Evolutionary conservation across 2,113 vertebrate genomes (phyloP).

Genomic region (Ictalurus punctatus): DNA sequence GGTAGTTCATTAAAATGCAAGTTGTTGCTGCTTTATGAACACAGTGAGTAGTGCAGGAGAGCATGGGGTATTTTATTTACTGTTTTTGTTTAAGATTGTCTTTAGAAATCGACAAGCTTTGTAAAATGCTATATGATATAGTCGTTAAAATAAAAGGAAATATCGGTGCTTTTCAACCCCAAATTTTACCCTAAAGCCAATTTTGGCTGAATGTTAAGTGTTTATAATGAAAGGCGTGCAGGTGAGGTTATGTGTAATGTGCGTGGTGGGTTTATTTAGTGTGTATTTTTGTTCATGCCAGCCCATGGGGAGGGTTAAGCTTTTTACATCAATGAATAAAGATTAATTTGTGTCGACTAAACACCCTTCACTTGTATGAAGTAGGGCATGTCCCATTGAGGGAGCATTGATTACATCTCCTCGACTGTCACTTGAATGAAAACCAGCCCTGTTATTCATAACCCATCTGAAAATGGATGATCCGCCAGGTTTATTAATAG

Average conservation of each 20-base stretch:
- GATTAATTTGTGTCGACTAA: conserved; percentile 35
- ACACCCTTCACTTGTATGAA: conserved; percentile 39
- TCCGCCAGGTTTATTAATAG: conserved; percentile 52
- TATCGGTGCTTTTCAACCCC: neutral
- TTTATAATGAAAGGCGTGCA: neutral
- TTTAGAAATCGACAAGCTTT: neutral
- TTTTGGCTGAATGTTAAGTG: neutral
- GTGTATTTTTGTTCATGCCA: conserved; percentile 25
- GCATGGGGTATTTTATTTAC: neutral
- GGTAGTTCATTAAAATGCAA: neutral
- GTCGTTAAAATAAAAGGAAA: neutral
- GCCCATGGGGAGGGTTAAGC: conserved; percentile 9
- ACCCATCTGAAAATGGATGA: conserved; percentile 54
- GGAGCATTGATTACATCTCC: conserved; percentile 42
- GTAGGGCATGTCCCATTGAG: conserved; percentile 32
- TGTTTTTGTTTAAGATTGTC: neutral
- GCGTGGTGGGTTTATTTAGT: conserved; percentile 23
- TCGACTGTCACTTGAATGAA: conserved; percentile 50
- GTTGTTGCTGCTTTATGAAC: neutral
- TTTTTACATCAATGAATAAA: conserved; percentile 23
- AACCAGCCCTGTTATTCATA: conserved; percentile 50
- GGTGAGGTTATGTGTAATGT: conserved; percentile 32
- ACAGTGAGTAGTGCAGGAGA: neutral
- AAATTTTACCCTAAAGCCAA: too few relatives aligned
- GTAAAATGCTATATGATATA: neutral